A percentile compares a stretch with the other conserved stretches of the same genome.
Conservation (phyloP, 2,113 vertebrate species). For the Condylura cristata region DNA sequence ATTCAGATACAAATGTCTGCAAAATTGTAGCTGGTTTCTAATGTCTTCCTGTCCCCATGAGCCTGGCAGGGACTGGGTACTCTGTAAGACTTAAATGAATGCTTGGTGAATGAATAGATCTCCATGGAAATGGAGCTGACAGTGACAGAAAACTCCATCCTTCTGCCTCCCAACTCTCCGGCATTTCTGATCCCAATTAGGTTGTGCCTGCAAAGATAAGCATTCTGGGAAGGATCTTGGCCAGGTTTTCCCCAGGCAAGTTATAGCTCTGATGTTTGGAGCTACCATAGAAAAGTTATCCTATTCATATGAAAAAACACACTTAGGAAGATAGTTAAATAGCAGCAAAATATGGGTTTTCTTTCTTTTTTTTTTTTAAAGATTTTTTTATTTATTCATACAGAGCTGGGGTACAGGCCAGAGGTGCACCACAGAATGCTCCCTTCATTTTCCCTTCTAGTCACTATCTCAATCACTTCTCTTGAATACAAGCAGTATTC, state of each 20-base stretch:
- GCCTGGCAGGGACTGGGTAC: not conserved
- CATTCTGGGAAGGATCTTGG: not conserved
- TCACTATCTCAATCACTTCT: not conserved
- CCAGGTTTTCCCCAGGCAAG: constrained; percentile 22
- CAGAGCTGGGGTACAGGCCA: no score
- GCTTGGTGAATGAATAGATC: constrained; percentile 57
- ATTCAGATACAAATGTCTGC: constrained; percentile 39
- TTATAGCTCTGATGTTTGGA: constrained; percentile 27
- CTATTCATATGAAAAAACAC: constrained; percentile 49
- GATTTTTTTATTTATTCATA: no score
- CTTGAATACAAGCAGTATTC: not conserved
- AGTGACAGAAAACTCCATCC: constrained; percentile 50
- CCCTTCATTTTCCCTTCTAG: not conserved
- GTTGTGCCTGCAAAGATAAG: constrained; percentile 68
- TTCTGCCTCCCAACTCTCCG: constrained; percentile 31
- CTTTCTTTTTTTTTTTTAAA: no score
- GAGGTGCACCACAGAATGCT: not conserved
- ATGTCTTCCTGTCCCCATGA: constrained; percentile 6
- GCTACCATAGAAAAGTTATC: constrained; percentile 36
- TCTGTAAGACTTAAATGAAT: constrained; percentile 45
- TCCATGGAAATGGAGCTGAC: constrained; percentile 61
- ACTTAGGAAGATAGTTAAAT: constrained; percentile 33
- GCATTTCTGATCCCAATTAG: constrained; percentile 63
- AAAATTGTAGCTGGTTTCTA: constrained; percentile 39
- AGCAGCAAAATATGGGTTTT: constrained; percentile 13